Conservation (phyloP, 2,113 vertebrate genomes). For the Xiphophorus maculatus region DNA sequence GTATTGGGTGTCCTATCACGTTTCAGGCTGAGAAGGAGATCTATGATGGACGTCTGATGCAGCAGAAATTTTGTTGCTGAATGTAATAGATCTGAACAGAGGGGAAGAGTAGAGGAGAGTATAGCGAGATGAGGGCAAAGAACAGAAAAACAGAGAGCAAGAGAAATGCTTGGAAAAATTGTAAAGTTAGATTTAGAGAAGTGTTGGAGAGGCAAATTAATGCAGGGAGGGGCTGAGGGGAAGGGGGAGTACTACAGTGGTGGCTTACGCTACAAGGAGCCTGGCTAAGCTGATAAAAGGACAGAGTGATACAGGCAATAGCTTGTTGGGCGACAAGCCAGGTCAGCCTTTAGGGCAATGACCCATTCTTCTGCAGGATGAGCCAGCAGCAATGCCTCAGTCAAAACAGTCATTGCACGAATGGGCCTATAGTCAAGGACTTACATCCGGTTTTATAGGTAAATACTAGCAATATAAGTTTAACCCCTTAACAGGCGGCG, state of each 20-base stretch:
- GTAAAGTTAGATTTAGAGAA: not conserved
- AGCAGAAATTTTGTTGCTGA: constrained; percentile 78
- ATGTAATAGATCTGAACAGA: constrained; percentile 70
- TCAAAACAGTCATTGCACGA: constrained; percentile 55
- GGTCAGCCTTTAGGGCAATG: constrained; percentile 60
- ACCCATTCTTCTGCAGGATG: constrained; percentile 74
- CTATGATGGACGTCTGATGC: constrained; percentile 74
- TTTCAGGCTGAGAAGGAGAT: constrained; percentile 67
- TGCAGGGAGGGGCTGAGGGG: not conserved
- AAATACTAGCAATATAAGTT: constrained; percentile 2
- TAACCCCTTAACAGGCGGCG: too few species aligned
- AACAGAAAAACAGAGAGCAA: constrained; percentile 5
- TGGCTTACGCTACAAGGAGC: constrained; percentile 65
- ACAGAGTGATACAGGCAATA: constrained; percentile 70
- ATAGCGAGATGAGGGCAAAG: constrained; percentile 9
- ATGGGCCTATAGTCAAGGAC: constrained; percentile 68
- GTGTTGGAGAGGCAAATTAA: constrained; percentile 2
- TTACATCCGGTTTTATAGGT: constrained; percentile 45
- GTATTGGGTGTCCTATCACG: constrained; percentile 66
- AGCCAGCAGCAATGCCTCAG: constrained; percentile 67
- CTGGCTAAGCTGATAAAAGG: constrained; percentile 70
- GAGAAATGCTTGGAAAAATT: constrained; percentile 20
- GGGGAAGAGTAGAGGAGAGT: constrained; percentile 38
- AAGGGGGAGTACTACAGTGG: constrained; percentile 61
- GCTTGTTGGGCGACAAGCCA: constrained; percentile 68